These are phyloP conservation scores for Prionailurus viverrinus DNA, from an alignment of 2,113 vertebrate species.

Conservation along the genomic window DNA sequence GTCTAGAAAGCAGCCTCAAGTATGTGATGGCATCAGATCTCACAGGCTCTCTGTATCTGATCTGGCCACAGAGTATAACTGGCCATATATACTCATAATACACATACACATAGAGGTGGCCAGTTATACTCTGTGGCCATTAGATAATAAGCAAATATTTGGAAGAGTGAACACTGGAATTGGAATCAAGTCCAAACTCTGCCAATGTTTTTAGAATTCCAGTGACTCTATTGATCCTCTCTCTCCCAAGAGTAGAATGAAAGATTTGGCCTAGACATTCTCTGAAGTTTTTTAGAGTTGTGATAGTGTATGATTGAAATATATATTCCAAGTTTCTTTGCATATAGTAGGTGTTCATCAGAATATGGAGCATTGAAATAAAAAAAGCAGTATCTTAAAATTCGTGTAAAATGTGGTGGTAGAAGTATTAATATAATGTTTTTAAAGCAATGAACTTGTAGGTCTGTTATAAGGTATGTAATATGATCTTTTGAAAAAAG, in stretches of 20 bases:
- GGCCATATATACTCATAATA: neutral
- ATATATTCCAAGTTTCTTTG: neutral
- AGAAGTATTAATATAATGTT: neutral
- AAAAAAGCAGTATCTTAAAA: neutral
- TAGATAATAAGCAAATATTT: neutral
- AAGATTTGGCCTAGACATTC: neutral
- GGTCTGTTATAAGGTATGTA: neutral
- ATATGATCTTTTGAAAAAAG: neutral
- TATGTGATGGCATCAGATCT: neutral
- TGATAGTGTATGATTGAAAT: neutral
- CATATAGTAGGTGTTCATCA: neutral
- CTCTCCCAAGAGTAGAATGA: neutral
- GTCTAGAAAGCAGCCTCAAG: neutral
- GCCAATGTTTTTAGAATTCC: neutral
- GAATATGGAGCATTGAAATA: neutral
- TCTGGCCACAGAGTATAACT: neutral
- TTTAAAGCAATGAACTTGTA: neutral
- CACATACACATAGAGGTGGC: neutral
- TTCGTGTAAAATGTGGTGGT: neutral
- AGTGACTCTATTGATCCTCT: neutral
- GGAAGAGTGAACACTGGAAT: neutral
- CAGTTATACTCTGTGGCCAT: neutral
- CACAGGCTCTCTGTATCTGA: neutral
- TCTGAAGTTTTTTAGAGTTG: neutral
- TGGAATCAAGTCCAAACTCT: neutral